Conservation (phyloP, 2,888 invertebrate genomes). For the Oscheius onirici region DNA sequence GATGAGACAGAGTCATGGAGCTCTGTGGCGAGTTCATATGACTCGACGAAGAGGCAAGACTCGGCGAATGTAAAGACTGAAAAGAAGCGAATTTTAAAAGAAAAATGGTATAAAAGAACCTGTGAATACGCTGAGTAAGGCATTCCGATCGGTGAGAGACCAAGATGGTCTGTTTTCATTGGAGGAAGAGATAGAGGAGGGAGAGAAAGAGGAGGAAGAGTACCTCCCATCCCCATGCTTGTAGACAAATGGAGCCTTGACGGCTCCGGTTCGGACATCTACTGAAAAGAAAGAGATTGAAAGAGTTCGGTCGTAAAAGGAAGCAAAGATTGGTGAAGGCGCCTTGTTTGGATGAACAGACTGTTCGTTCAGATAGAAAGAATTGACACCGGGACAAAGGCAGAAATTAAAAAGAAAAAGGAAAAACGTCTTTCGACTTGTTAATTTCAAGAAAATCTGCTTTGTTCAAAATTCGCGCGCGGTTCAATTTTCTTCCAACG, state of each 20-base stretch:
- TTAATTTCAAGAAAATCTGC: constrained; percentile 4
- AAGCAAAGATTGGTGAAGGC: not conserved
- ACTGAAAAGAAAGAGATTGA: not conserved
- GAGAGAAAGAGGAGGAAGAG: constrained; percentile 30
- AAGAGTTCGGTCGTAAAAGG: not conserved
- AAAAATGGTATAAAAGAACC: not conserved
- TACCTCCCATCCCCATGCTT: constrained; percentile 17
- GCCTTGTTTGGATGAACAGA: not conserved
- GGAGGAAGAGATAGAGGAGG: constrained; percentile 32
- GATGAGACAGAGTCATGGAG: not conserved
- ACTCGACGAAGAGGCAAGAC: constrained; percentile 16
- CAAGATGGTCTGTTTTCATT: constrained; percentile 28
- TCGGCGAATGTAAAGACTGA: constrained; percentile 16
- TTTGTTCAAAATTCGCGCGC: constrained; percentile 31
- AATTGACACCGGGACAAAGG: not conserved
- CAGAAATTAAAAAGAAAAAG: not conserved
- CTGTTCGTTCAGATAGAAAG: not conserved
- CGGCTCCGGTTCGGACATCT: constrained; percentile 31
- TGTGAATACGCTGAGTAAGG: constrained; percentile 17
- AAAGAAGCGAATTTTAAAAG: constrained; percentile 2
- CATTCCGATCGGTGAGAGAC: constrained; percentile 21
- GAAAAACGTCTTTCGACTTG: not conserved
- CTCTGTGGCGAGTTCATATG: constrained; percentile 17
- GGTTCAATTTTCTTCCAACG: not conserved
- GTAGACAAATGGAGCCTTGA: constrained; percentile 30